Percentiles rank a stretch among this genome's conserved stretches.
These are phyloP conservation scores for Trachurus trachurus DNA, from an alignment of 2,797 vertebrate species.

Conservation along the genomic window DNA sequence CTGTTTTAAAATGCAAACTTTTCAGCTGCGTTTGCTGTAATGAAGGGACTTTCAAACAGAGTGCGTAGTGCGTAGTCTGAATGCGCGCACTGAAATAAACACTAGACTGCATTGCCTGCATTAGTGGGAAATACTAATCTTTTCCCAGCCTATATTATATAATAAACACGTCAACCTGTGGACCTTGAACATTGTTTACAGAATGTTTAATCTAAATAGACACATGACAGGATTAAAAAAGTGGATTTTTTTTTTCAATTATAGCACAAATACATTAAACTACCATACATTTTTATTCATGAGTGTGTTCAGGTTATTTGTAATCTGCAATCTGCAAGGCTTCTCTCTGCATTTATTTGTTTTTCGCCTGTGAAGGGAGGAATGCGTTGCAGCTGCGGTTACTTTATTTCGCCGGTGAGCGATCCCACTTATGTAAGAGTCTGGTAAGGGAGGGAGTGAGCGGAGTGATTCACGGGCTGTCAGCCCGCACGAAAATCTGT, in stretches of 20 bases:
- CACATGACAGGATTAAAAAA: background rate
- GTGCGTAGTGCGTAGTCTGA: slow-evolving; percentile 67
- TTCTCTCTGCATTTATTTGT: background rate
- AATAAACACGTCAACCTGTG: fast-evolving
- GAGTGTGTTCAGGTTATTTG: background rate
- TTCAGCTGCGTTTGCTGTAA: background rate
- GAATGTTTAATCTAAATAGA: background rate
- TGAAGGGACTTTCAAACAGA: slow-evolving; percentile 1
- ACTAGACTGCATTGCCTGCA: background rate
- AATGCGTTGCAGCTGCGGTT: slow-evolving; percentile 47
- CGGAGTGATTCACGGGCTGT: slow-evolving; percentile 73
- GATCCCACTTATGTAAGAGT: slow-evolving; percentile 83
- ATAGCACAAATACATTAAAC: background rate
- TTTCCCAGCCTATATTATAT: background rate
- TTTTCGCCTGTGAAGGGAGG: slow-evolving; percentile 9
- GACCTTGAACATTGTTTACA: background rate
- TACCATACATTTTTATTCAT: fast-evolving
- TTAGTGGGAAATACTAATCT: background rate
- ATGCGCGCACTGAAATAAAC: background rate
- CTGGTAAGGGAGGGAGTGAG: slow-evolving; percentile 57
- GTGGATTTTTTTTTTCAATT: background rate
- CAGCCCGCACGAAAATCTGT: slow-evolving; percentile 55
- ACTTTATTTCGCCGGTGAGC: slow-evolving; percentile 64
- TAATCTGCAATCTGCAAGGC: background rate
- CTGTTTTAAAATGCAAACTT: slow-evolving; percentile 27